Base-by-base conservation (phyloP, 2,113 vertebrate genomes). In the Cyrtonyx montezumae region DNA sequence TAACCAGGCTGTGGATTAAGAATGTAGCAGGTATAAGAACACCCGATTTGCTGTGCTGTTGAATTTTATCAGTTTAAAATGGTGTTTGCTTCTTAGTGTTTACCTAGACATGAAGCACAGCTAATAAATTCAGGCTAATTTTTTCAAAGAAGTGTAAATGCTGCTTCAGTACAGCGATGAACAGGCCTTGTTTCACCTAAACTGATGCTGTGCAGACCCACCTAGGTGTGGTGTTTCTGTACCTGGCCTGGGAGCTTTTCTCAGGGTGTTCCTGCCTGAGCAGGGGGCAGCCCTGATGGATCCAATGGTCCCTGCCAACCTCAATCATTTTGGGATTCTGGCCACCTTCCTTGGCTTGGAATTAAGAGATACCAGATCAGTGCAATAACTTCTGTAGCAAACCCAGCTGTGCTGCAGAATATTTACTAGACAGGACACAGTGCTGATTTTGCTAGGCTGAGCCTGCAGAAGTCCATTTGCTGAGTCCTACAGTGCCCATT, bases 101-200 rank as follows among this genome's bases (percentile, higher is more conserved):
- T 56, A 56, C 7, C 51, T 25, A 75, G 69, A 49, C n/a, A 46
- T 5, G 4, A 70, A 69, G 13, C 3, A 32, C 20, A 46, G 68
- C 26, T 88, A 79, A 42, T 23, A 51, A 80, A 70, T 37, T 56
- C 7, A 25, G 13, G 22, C 8, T 48, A 43, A 16, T 51, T 85
- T 17, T 36, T 32, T 13, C 25, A 76, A 6, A 2, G 9, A 55
- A 84, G 6, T 13, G 9, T 36, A 74, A 25, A 23, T 55, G 28
- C 16, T 79, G 23, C 34, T 19, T 59, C 25, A 32, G 16, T 48
- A 36, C 32, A 49, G 4, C 8, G 34, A 30, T 1, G 5, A 43
- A 2, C 5, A 63, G n/a, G 0, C 3, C 4, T 25, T 25, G 6
- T 48, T 49, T 63, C 19, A 20, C 4, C 30, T n/a, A 45, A 18